Base-by-base conservation (phyloP, 1,140 invertebrate species). In the Ostrea edulis region DNA sequence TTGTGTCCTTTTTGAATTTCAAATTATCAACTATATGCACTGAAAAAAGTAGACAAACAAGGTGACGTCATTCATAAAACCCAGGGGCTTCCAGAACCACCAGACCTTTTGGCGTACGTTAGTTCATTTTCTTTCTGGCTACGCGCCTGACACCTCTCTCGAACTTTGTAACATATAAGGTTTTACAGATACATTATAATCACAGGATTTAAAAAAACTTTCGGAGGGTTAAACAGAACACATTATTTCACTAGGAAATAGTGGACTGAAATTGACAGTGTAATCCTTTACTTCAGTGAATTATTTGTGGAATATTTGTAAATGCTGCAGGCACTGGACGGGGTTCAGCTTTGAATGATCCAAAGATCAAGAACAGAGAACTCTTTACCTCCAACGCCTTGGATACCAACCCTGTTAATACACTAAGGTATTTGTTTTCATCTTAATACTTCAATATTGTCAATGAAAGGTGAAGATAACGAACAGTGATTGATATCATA, bases 311-410 rank as follows among this genome's bases (percentile, higher is more conserved):
- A 8, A 35, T 88, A 81, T 54, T 54, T 86, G 12, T 44, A 44
- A 44, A 71, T 86, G 20, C 87, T 87, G 35, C 89, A 89, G 89
- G 84, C 68, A 82, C 58, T 71, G 93, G 92, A 14, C 93, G 93
- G 88, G 92, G 93, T 44, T 90, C 93, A 53, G 92, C 94, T 20
- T 93, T 95, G 17, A 93, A 95, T 51, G 94, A 95, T 90, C 95
- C 95, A 55, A 91, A 94, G 82, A 93, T 96, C 25, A 94, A 94
- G 89, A 93, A 93, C 8, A 90, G 96, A 65, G 96, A 96, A 92
- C 93, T 96, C 20, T 96, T 96, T 91, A 96, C 95, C 77, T 96
- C 95, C 0, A 95, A 96, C 92, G 95, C 95, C 29, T 95, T 95
- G 4, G 96, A 96, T 88, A 95, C 95, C 8, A 95, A 95, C 88